Conservation (phyloP, 2,113 vertebrate genomes). For the Gallinago media region DNA sequence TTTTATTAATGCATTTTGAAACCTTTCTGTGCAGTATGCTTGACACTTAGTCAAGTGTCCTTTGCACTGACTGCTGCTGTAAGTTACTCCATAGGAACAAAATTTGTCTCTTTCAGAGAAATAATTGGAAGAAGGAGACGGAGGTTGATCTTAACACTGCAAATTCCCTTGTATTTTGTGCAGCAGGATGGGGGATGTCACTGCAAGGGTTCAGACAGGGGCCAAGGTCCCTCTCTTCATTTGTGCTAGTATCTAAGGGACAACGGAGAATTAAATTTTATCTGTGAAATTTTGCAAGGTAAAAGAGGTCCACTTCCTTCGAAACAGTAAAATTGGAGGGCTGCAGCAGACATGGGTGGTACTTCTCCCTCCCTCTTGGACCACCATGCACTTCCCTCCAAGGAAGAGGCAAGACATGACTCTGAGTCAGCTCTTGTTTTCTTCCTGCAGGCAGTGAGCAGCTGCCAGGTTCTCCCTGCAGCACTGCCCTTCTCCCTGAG, state of each 20-base stretch:
- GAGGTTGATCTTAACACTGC: neutral
- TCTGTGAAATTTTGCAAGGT: too few relatives aligned
- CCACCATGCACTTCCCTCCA: neutral
- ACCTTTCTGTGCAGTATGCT: neutral
- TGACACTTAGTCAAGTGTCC: slow-evolving; percentile 27
- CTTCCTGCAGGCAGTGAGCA: neutral
- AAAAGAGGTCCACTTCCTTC: too few relatives aligned
- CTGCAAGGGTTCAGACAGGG: neutral
- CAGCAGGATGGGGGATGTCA: neutral
- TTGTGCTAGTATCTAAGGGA: neutral
- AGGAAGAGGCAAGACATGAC: rapidly evolving
- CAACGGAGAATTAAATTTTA: neutral
- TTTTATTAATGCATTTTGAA: neutral
- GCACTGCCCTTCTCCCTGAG: neutral
- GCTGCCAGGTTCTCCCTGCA: neutral
- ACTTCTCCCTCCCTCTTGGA: neutral
- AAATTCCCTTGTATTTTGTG: neutral
- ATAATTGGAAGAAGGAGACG: neutral
- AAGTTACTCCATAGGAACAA: neutral
- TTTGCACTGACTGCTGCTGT: slow-evolving; percentile 12
- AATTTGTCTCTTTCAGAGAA: neutral
- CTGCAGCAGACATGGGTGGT: rapidly evolving
- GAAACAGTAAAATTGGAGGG: too few relatives aligned
- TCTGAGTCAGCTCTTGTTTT: neutral
- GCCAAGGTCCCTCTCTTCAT: neutral